Percentiles rank a stretch among this genome's conserved stretches.
These are phyloP conservation scores for Thamnophis sirtalis DNA, from an alignment of 2,113 vertebrate species.

Conservation along the genomic window DNA sequence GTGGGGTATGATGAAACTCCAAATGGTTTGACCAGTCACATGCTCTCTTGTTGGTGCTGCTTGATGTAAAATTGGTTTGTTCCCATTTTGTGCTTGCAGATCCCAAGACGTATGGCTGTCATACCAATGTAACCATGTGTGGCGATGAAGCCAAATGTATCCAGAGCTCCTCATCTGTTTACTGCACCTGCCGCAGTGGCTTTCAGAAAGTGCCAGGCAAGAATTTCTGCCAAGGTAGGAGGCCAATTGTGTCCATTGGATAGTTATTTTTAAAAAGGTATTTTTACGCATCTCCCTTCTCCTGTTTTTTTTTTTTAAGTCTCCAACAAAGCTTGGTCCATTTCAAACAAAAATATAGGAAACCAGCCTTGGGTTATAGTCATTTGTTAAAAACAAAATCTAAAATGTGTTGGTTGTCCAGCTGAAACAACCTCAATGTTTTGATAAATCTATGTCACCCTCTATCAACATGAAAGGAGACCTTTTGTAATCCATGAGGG, in stretches of 20 bases:
- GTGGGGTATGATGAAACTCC: too few relatives aligned
- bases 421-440: neutral
- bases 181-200: conserved; percentile 87
- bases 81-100: conserved; percentile 58
- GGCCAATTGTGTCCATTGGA: fast-evolving
- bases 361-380: neutral
- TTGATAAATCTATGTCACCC: neutral
- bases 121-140: conserved; percentile 81
- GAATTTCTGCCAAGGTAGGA: conserved; percentile 83
- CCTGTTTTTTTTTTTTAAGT: neutral
- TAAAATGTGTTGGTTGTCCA: neutral
- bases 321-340: neutral
- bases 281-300: neutral
- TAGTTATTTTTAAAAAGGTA: neutral
- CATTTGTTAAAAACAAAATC: neutral
- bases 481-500: neutral
- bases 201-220: conserved; percentile 83
- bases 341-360: neutral
- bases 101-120: conserved; percentile 81
- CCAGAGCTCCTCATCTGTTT: conserved; percentile 73
- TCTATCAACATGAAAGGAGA: neutral
- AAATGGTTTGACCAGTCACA: neutral
- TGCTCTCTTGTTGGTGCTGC: neutral
- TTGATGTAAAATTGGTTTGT: neutral
- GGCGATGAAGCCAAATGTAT: conserved; percentile 87